A percentile compares a stretch with the other conserved stretches of the same genome.
phyloP scores from a whole-genome alignment of 2,797 vertebrate genomes.

The Alosa sapidissima region DNA sequence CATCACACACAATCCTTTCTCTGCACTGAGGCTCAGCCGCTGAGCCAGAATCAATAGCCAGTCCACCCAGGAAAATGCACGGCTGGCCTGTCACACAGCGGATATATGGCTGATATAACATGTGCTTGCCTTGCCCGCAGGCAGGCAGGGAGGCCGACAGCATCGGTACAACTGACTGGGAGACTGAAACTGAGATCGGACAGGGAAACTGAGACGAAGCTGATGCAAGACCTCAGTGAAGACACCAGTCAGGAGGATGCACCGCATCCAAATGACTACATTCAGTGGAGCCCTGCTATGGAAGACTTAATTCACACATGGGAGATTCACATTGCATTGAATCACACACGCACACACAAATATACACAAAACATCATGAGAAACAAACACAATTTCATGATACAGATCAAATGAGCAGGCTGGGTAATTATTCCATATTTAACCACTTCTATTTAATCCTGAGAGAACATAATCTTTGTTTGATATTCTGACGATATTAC shows the following conservation, averaged over 20 bases:
- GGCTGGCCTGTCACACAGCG: not conserved
- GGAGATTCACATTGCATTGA: not conserved
- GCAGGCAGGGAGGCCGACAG: not conserved
- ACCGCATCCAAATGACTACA: not conserved
- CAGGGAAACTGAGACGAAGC: not conserved
- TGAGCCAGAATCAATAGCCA: not conserved
- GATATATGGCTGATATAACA: not conserved
- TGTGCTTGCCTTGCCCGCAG: not conserved
- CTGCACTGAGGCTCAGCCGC: not conserved
- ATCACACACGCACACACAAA: not conserved
- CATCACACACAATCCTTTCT: not conserved
- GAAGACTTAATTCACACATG: not conserved
- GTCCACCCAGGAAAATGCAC: not conserved
- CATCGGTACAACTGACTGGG: not conserved
- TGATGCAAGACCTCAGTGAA: not conserved
- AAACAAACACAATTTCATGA: not conserved
- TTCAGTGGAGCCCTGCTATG: not conserved
- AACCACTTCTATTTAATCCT: not conserved
- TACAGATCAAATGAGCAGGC: not conserved
- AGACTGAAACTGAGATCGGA: not conserved
- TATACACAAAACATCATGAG: slow-evolving; percentile 24
- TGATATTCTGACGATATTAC: not conserved
- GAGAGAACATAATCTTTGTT: not conserved
- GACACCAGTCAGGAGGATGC: not conserved
- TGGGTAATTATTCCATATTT: not conserved